Conservation (phyloP, 2,888 invertebrate species). For the Perdita meconis region DNA sequence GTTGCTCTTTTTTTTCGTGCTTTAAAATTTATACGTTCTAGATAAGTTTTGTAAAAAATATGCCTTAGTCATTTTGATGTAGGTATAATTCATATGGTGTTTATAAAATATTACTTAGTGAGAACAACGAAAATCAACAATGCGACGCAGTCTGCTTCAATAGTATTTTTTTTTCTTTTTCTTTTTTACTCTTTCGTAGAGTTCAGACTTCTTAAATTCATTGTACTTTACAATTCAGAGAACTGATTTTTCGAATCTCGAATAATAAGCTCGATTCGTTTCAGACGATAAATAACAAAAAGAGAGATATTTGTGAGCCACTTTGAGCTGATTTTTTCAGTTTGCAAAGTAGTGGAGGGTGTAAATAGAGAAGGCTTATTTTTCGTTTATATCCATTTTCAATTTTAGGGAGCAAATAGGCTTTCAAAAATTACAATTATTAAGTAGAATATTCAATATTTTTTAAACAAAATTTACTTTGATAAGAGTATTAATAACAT, state of each 20-base stretch:
- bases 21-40: slow-evolving; percentile 61
- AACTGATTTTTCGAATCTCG: slow-evolving; percentile 36
- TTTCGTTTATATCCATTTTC: too few species aligned
- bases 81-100: slow-evolving; percentile 65
- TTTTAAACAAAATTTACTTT: too few species aligned
- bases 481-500: too few species aligned
- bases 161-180: too few species aligned
- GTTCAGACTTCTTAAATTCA: slow-evolving; percentile 28
- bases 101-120: slow-evolving; percentile 74
- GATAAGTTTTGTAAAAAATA: slow-evolving; percentile 75
- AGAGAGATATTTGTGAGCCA: too few species aligned
- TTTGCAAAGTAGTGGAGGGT: too few species aligned
- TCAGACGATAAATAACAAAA: slow-evolving; percentile 38
- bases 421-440: too few species aligned
- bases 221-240: slow-evolving; percentile 35
- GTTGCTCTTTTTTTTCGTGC: slow-evolving; percentile 41
- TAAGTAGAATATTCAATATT: too few species aligned
- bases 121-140: slow-evolving; percentile 76
- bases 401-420: too few species aligned
- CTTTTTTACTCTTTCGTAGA: slow-evolving; percentile 16
- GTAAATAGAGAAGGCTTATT: too few species aligned
- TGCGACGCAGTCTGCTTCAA: slow-evolving; percentile 51
- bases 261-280: slow-evolving; percentile 61
- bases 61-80: slow-evolving; percentile 66
- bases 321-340: too few species aligned